Evolutionary conservation across 2,888 invertebrate species (phyloP).

Genomic region (Thyatira batis): DNA sequence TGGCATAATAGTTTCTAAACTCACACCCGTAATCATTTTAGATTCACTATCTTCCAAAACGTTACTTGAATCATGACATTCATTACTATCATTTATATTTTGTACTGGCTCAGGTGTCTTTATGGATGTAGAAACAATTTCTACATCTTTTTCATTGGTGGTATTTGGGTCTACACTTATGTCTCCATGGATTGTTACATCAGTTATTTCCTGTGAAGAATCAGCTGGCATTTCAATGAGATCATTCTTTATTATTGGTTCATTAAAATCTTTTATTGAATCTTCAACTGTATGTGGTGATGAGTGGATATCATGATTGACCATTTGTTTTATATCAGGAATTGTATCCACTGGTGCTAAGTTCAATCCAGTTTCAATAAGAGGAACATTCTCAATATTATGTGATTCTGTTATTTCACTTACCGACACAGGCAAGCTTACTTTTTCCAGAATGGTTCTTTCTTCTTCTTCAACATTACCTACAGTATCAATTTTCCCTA

Average conservation of each 20-base stretch:
- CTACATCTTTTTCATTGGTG: neutral
- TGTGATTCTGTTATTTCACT: slow-evolving; percentile 23
- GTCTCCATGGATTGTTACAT: neutral
- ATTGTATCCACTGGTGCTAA: slow-evolving; percentile 24
- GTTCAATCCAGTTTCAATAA: slow-evolving; percentile 4
- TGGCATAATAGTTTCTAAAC: slow-evolving; percentile 27
- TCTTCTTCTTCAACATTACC: slow-evolving; percentile 16
- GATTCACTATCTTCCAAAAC: slow-evolving; percentile 24
- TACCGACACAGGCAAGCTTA: slow-evolving; percentile 38
- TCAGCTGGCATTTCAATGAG: slow-evolving; percentile 22
- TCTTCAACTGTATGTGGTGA: slow-evolving; percentile 6
- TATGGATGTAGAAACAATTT: slow-evolving; percentile 8
- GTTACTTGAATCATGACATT: slow-evolving; percentile 15
- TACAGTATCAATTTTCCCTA: slow-evolving; percentile 40
- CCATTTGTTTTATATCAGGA: slow-evolving; percentile 11
- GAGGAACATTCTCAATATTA: neutral
- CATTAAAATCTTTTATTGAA: slow-evolving; percentile 14
- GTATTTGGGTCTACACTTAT: neutral
- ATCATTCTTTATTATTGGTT: slow-evolving; percentile 29
- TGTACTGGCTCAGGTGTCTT: slow-evolving; percentile 56
- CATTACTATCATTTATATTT: slow-evolving; percentile 34
- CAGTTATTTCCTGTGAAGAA: slow-evolving; percentile 15
- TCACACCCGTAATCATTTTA: slow-evolving; percentile 14
- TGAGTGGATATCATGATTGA: slow-evolving; percentile 13
- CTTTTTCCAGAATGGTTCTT: slow-evolving; percentile 29